Evolutionary conservation across 2,888 invertebrate genomes (phyloP), one percentile per base, ranked within the genome.

Genomic region (Rhogogaster chlorosoma): DNA sequence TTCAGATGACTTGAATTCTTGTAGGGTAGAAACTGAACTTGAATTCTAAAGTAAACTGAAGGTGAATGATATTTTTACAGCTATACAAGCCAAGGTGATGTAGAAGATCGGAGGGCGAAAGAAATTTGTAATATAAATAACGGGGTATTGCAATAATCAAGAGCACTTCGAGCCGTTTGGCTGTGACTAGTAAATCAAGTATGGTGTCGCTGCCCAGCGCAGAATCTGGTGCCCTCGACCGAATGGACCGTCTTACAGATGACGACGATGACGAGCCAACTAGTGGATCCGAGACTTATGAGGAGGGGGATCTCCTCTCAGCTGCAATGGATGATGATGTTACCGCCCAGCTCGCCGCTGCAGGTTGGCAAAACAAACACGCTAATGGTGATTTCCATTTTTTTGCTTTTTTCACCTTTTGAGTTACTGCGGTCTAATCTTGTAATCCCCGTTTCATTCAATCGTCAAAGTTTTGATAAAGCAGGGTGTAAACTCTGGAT

Each of bases 281-380:
- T 84, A 96, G 97, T 45, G 96, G 96, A 82, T 97, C 97, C 67
- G 95, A 95, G 64, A 96, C 97, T 89, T 97, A 97, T 90, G 98
- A 98, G 92, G 96, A 96, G 84, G 95, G 96, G 2, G 99, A 99
- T 92, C 95, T 98, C 87, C 96, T 98, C 94, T 96, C 97, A 88
- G 96, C 96, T 85, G 97, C 97, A 82, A 97, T 98, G 96, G 96
- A 97, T 89, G 99, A 99, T 94, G 99, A 99, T 92, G 98, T 99
- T 90, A 98, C 99, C 88, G 98, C 99, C 93, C 99, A 99, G 93
- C 95, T 99, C 90, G 99, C 98, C 84, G 98, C 99, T 90, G 98
- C 99, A 93, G 99, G 99, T 97, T 94, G 94, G 94, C 93, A 93
- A 93, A 93, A 93, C 93, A 93, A 93, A 93, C 91, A 93, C 92